Percentiles rank a stretch among this genome's conserved stretches.
phyloP scores from a whole-genome alignment of 2,797 vertebrate genomes.

The Notolabrus celidotus region DNA sequence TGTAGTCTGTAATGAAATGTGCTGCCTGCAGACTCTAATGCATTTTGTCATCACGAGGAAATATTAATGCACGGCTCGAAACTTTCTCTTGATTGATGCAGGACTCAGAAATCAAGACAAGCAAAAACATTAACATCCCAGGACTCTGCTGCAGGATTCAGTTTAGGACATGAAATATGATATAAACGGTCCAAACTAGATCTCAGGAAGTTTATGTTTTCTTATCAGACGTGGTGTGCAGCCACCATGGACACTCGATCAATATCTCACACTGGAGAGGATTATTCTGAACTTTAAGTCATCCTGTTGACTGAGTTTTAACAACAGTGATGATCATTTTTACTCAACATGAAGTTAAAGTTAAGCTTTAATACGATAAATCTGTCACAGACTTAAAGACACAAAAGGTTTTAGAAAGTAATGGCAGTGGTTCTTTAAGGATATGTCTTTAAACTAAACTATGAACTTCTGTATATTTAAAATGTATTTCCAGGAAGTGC shows the following conservation, averaged over 20 bases:
- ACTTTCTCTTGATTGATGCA: slow-evolving; percentile 79
- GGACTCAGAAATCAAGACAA: slow-evolving; percentile 62
- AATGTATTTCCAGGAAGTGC: too few species aligned
- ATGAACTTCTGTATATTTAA: too few species aligned
- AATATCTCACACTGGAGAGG: background rate
- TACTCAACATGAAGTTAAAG: too few species aligned
- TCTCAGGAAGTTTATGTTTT: slow-evolving; percentile 29
- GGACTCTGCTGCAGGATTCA: slow-evolving; percentile 37
- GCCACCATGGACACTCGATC: slow-evolving; percentile 9
- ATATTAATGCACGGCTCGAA: slow-evolving; percentile 80
- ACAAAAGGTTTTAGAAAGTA: too few species aligned
- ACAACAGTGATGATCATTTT: slow-evolving; percentile 7
- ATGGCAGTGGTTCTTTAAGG: too few species aligned
- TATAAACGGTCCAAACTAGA: slow-evolving; percentile 43
- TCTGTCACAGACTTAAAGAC: too few species aligned
- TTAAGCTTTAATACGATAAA: too few species aligned
- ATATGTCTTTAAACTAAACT: too few species aligned
- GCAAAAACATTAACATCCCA: slow-evolving; percentile 70
- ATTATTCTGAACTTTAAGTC: slow-evolving; percentile 19
- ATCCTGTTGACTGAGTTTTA: slow-evolving; percentile 10
- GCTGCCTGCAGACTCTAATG: slow-evolving; percentile 77
- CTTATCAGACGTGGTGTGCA: background rate
- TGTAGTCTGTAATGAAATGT: slow-evolving; percentile 85
- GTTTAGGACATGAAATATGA: slow-evolving; percentile 57
- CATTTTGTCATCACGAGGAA: slow-evolving; percentile 83